Conservation (phyloP, 2,113 vertebrate species). For the Brachirus orientalis region DNA sequence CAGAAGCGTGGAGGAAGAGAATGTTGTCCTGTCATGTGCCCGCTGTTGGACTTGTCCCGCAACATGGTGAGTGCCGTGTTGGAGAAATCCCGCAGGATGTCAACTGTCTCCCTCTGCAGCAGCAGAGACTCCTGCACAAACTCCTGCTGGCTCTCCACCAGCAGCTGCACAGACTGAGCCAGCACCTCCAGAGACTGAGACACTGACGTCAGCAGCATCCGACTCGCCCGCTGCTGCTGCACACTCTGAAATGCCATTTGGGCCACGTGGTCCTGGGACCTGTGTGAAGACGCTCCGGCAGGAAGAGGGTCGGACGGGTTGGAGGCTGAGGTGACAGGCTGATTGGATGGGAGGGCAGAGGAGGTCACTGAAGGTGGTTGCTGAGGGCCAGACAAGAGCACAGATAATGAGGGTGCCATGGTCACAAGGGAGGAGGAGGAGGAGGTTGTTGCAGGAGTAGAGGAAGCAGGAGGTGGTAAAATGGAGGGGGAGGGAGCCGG, state of each 20-base stretch:
- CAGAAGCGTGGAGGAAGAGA: slow-evolving; percentile 40
- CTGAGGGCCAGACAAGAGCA: background rate
- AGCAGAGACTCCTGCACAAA: slow-evolving; percentile 79
- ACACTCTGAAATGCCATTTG: slow-evolving; percentile 75
- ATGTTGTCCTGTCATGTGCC: slow-evolving; percentile 5
- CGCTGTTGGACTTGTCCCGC: slow-evolving; percentile 64
- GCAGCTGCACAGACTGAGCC: slow-evolving; percentile 77
- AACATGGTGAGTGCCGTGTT: slow-evolving; percentile 73
- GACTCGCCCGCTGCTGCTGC: slow-evolving; percentile 78
- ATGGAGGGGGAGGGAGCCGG: background rate
- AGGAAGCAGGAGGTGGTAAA: background rate
- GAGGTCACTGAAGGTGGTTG: background rate
- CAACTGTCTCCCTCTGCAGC: slow-evolving; percentile 79
- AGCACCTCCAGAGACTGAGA: slow-evolving; percentile 79
- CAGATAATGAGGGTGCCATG: background rate
- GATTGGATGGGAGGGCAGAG: background rate
- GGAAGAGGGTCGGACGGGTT: slow-evolving; percentile 30
- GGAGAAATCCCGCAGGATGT: slow-evolving; percentile 80
- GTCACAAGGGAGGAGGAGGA: background rate
- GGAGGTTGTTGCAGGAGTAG: no score
- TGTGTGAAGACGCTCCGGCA: slow-evolving; percentile 9
- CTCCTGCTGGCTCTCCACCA: slow-evolving; percentile 82
- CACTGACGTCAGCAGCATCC: slow-evolving; percentile 75
- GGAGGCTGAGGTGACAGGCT: background rate
- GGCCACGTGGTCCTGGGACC: slow-evolving; percentile 49